phyloP scores from a whole-genome alignment of 1,140 invertebrate species.

The Andrena cerasifolii region DNA sequence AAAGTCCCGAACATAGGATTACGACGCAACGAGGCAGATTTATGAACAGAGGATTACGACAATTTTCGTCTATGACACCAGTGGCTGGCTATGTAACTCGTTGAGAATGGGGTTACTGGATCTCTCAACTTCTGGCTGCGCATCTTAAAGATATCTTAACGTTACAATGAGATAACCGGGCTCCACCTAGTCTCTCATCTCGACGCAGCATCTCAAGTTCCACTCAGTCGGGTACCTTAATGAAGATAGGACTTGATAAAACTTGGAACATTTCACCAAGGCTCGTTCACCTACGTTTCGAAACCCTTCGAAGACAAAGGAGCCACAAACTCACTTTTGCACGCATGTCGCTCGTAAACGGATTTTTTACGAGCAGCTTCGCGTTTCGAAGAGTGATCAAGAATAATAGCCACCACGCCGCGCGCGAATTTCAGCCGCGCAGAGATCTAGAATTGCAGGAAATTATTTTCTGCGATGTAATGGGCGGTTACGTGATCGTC shows the following conservation, averaged over 20 bases:
- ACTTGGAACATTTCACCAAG: too few species aligned
- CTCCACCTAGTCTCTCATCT: too few species aligned
- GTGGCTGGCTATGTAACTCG: too few species aligned
- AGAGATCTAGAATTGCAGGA: neutral
- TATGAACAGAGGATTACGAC: neutral
- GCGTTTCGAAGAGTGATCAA: neutral
- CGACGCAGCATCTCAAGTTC: too few species aligned
- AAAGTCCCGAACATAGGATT: constrained; percentile 11
- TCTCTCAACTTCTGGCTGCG: too few species aligned
- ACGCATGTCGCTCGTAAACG: neutral
- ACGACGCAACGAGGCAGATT: neutral
- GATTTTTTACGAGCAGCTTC: neutral
- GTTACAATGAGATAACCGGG: too few species aligned
- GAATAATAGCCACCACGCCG: neutral
- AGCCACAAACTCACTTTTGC: neutral
- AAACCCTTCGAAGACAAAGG: neutral
- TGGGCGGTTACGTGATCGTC: constrained; percentile 9
- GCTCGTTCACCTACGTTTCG: too few species aligned
- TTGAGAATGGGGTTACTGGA: too few species aligned
- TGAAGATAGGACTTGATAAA: too few species aligned
- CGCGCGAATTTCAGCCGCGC: neutral
- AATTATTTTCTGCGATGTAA: constrained; percentile 24
- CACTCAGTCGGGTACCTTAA: too few species aligned
- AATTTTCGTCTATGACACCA: neutral
- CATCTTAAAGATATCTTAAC: too few species aligned